Conservation (phyloP, 1,140 invertebrate species). For the Drosophila aff. region DNA sequence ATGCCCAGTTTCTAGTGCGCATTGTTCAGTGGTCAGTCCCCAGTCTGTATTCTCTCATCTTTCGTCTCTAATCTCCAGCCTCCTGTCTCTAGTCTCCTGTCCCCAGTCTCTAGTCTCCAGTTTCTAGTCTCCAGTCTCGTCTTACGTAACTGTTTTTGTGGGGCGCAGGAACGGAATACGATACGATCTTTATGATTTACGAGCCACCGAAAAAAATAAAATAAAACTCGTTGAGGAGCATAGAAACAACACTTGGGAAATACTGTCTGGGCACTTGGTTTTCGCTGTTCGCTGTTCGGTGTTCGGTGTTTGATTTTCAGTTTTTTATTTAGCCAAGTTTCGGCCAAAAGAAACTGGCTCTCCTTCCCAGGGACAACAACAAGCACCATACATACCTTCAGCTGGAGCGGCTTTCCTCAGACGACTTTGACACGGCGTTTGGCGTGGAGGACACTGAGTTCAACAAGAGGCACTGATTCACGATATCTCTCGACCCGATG, state of each 20-base stretch:
- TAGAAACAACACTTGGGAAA: conserved; percentile 16
- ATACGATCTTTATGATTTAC: conserved; percentile 41
- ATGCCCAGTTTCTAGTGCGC: too few relatives aligned
- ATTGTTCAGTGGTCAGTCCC: too few relatives aligned
- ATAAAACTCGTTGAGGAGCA: conserved; percentile 14
- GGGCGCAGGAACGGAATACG: conserved; percentile 11
- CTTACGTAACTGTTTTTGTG: conserved; percentile 8
- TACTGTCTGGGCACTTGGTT: conserved; percentile 9
- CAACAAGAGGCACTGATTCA: conserved; percentile 1
- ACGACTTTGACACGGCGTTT: not conserved
- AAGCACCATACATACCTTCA: conserved; percentile 4
- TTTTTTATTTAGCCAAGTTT: not conserved
- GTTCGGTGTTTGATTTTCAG: not conserved
- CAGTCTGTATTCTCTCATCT: not conserved
- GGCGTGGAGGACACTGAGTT: not conserved
- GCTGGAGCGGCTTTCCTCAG: not conserved
- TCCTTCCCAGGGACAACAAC: not conserved
- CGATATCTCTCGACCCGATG: not conserved
- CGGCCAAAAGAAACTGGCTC: not conserved
- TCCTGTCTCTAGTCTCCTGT: too few relatives aligned
- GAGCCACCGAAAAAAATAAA: conserved; percentile 14
- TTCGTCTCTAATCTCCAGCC: too few relatives aligned
- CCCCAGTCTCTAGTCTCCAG: not conserved
- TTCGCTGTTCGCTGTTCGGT: not conserved
- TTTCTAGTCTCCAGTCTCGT: not conserved